phyloP scores from a whole-genome alignment of 2,797 vertebrate species.

The Esox lucius region DNA sequence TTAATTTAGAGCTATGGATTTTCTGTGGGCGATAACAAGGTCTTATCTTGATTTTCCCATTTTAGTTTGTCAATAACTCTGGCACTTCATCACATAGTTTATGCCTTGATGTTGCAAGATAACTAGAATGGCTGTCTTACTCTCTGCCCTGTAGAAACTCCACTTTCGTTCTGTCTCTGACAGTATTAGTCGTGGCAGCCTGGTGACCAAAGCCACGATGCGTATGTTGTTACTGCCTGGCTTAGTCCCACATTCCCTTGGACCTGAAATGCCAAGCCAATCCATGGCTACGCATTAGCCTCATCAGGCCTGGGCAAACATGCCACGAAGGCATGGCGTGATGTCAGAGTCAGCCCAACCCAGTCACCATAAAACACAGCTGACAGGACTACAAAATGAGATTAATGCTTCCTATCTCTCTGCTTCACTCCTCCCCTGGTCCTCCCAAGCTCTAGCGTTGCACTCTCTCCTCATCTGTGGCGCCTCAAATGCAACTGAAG shows the following conservation, averaged over 20 bases:
- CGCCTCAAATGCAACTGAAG: conserved; percentile 56
- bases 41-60: not conserved
- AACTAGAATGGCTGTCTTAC: not conserved
- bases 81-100: not conserved
- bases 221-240: not conserved
- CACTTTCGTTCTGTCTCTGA: not conserved
- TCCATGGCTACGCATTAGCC: conserved; percentile 20
- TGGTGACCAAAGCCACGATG: not conserved
- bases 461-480: conserved; percentile 56
- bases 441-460: conserved; percentile 57
- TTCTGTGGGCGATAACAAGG: not conserved
- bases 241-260: conserved; percentile 5
- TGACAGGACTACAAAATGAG: conserved; percentile 21
- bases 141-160: not conserved
- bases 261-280: conserved; percentile 8
- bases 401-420: conserved; percentile 22
- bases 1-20: not conserved
- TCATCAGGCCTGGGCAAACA: conserved; percentile 12
- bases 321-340: not conserved
- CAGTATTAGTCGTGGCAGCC: not conserved
- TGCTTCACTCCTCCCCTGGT: not conserved
- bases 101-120: not conserved
- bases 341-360: conserved; percentile 5
- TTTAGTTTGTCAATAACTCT: not conserved
- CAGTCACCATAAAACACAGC: conserved; percentile 11